phyloP scores from a whole-genome alignment of 2,888 invertebrate species.

The Chrysolina haemoptera region DNA sequence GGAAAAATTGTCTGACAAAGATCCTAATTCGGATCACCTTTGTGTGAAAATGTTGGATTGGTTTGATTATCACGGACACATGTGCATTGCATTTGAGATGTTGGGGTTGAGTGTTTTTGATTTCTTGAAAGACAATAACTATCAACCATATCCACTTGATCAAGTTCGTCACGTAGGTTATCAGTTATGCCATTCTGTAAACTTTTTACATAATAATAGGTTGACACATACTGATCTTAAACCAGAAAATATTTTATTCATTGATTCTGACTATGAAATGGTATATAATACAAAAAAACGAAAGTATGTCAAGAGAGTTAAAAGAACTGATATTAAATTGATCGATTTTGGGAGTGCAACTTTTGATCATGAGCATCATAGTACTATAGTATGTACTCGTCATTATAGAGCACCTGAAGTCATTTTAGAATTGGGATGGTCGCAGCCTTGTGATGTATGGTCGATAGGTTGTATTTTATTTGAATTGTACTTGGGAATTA shows the following conservation, averaged over 20 bases:
- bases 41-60: slow-evolving; percentile 98
- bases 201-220: slow-evolving; percentile 97
- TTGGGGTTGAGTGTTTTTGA: slow-evolving; percentile 98
- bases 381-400: slow-evolving; percentile 98
- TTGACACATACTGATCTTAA: slow-evolving; percentile 99
- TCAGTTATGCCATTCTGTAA: slow-evolving; percentile 96
- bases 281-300: slow-evolving; percentile 85
- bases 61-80: slow-evolving; percentile 98
- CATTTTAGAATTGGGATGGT: slow-evolving; percentile 99
- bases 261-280: slow-evolving; percentile 92
- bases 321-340: slow-evolving; percentile 93
- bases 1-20: slow-evolving; percentile 94
- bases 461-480: slow-evolving; percentile 99
- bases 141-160: slow-evolving; percentile 97
- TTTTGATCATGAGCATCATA: slow-evolving; percentile 99
- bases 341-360: slow-evolving; percentile 99
- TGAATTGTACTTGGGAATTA: slow-evolving; percentile 97
- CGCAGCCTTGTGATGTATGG: slow-evolving; percentile 99
- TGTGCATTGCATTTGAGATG: slow-evolving; percentile 99
- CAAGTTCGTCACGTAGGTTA: slow-evolving; percentile 98
- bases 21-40: slow-evolving; percentile 93
- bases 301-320: slow-evolving; percentile 89
- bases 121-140: slow-evolving; percentile 98
- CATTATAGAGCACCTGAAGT: slow-evolving; percentile 99
- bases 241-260: slow-evolving; percentile 99